phyloP scores from a whole-genome alignment of 2,113 vertebrate species.

The Semicossyphus pulcher region DNA sequence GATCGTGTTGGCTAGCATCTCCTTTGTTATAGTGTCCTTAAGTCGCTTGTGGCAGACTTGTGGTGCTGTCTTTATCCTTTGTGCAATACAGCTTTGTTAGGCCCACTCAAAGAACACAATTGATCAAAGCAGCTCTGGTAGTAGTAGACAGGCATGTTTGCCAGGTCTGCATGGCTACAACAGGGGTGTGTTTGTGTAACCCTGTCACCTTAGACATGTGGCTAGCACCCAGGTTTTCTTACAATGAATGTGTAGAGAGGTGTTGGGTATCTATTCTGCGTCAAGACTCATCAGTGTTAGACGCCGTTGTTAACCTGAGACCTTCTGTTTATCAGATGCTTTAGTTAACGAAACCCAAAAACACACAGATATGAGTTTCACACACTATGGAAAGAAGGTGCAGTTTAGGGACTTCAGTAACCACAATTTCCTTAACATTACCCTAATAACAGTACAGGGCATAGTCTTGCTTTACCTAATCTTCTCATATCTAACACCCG shows the following conservation, averaged over 20 bases:
- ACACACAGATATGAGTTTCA: not conserved
- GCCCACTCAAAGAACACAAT: no score
- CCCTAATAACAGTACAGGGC: not conserved
- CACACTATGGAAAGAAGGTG: not conserved
- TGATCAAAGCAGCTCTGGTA: not conserved
- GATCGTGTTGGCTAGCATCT: no score
- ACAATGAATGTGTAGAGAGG: not conserved
- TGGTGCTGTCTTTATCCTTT: not conserved
- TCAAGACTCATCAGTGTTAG: not conserved
- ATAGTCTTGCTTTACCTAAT: not conserved
- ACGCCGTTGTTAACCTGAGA: slow-evolving; percentile 10
- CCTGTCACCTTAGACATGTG: slow-evolving; percentile 6
- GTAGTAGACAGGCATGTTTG: no score
- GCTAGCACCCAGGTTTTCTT: not conserved
- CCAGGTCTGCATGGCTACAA: not conserved
- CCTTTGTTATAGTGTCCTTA: not conserved
- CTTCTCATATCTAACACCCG: no score
- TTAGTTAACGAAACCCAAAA: not conserved
- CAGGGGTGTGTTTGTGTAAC: not conserved
- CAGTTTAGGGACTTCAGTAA: not conserved
- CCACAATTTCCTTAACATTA: not conserved
- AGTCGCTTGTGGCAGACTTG: not conserved
- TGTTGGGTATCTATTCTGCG: not conserved
- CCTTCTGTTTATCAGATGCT: not conserved
- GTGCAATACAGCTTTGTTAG: not conserved